phyloP scores from a whole-genome alignment of 2,797 vertebrate genomes.

The Phrynocephalus forsythii region DNA sequence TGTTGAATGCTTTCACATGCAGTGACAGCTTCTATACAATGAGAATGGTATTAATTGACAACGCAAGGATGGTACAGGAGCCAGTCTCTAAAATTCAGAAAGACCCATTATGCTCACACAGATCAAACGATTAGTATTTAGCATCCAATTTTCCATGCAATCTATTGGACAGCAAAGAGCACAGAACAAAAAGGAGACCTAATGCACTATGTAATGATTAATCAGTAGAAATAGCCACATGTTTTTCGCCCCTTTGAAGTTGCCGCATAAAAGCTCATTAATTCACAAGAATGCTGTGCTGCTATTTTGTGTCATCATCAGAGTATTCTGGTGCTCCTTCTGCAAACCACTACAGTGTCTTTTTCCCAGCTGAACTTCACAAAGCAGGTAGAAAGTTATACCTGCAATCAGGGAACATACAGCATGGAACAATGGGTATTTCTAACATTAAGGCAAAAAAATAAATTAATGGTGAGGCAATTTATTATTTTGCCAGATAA shows the following conservation, averaged over 20 bases:
- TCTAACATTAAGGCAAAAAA: background rate
- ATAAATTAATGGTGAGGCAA: background rate
- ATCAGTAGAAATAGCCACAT: constrained; percentile 65
- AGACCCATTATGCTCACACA: constrained; percentile 18
- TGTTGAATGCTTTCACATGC: constrained; percentile 49
- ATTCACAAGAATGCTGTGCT: constrained; percentile 65
- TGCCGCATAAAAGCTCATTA: constrained; percentile 70
- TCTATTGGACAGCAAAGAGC: constrained; percentile 46
- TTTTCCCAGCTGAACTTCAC: constrained; percentile 44
- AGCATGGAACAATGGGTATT: background rate
- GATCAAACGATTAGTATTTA: constrained; percentile 21
- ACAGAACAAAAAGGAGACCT: constrained; percentile 61
- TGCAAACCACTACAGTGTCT: constrained; percentile 34
- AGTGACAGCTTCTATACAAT: background rate
- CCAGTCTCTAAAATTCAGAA: constrained; percentile 30
- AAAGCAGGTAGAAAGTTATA: constrained; percentile 45
- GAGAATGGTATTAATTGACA: constrained; percentile 24
- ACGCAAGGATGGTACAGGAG: constrained; percentile 40
- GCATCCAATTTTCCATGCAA: constrained; percentile 42
- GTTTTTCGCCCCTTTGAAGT: constrained; percentile 68
- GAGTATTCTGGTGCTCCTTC: constrained; percentile 51
- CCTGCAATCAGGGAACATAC: background rate
- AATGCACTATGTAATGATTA: constrained; percentile 68
- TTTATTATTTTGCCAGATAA: background rate
- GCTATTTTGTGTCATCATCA: constrained; percentile 62